Evolutionary conservation across 1,140 invertebrate species (phyloP).

Genomic region (Charaxes varanes): DNA sequence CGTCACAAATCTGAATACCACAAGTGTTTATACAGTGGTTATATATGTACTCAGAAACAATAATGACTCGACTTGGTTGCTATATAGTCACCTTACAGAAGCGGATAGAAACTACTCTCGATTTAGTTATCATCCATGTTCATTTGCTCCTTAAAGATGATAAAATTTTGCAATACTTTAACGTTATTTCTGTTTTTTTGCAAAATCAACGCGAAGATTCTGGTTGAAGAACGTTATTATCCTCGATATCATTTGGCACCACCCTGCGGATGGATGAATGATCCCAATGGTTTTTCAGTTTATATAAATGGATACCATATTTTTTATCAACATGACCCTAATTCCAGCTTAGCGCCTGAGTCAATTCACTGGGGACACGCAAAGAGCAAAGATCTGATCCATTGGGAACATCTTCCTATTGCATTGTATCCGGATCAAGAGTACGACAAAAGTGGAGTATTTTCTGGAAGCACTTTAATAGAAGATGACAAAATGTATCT

Average conservation of each 20-base stretch:
- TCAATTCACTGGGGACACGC: slow-evolving; percentile 57
- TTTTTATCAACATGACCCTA: slow-evolving; percentile 59
- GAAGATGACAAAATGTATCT: slow-evolving; percentile 45
- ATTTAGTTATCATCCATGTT: background rate
- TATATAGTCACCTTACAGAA: slow-evolving; percentile 10
- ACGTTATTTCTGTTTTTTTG: slow-evolving; percentile 7
- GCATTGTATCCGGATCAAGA: slow-evolving; percentile 49
- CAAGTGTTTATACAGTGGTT: too few species aligned
- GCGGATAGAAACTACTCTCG: slow-evolving; percentile 3
- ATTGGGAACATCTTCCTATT: slow-evolving; percentile 51
- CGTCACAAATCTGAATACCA: too few species aligned
- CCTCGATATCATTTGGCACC: slow-evolving; percentile 51
- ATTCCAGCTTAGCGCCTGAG: slow-evolving; percentile 30
- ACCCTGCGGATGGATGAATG: slow-evolving; percentile 60
- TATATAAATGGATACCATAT: slow-evolving; percentile 48
- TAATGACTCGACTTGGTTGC: too few species aligned
- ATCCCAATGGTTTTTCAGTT: slow-evolving; percentile 61
- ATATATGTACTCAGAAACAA: too few species aligned
- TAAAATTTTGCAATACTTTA: slow-evolving; percentile 3
- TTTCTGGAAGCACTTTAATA: slow-evolving; percentile 57
- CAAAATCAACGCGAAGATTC: slow-evolving; percentile 1
- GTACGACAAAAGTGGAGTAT: slow-evolving; percentile 51
- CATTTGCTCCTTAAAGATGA: background rate
- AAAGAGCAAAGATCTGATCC: slow-evolving; percentile 45
- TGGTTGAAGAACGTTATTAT: slow-evolving; percentile 27